Base-by-base conservation (phyloP, 2,113 vertebrate genomes). In the Cardinalis cardinalis region DNA sequence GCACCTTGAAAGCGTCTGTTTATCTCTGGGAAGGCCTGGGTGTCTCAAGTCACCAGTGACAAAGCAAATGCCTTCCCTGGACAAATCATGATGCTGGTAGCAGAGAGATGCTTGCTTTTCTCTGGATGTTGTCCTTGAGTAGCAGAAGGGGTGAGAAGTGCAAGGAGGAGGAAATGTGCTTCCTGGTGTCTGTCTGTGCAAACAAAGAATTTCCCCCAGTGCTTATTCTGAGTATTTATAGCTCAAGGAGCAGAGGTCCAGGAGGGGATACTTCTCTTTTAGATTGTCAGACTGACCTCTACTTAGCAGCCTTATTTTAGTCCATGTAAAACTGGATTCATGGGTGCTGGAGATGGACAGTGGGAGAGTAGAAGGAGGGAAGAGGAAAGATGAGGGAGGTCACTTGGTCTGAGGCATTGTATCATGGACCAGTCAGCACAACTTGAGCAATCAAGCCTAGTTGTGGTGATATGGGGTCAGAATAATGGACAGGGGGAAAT, bases 161-260 rank as follows among this genome's bases (percentile, higher is more conserved):
- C 72, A 76, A 73, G 38, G 44, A 75, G 74, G 28, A 93, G 84
- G 90, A 95, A 87, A 32, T 1, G 4, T 17, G 64, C 78, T 95
- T 95, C 86, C 87, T 90, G 75, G 55, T 92, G 87, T 94, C 91
- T 90, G 79, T 73, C 61, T 66, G 59, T 73, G 74, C 79, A 93
- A 92, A 90, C 63, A 93, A 92, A 92, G 87, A 95, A 94, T 95
- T 95, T 92, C 56, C 81, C 76, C 58, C 56, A 55, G 34, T 82
- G 52, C 61, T 84, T 87, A 59, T 59, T 87, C 32, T 8, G 38
- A 28, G 56, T 94, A 95, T 95, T 95, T 92, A 93, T 95, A 95
- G 64, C 28, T 55, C 12, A n/a, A 82, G 64, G 74, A 71, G 55
- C 88, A 93, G 74, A 92, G 81, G 59, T 92, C 87, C 36, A 60